Percentiles rank a stretch among this genome's conserved stretches.
These are phyloP conservation scores for Orycteropus afer DNA, from an alignment of 2,113 vertebrate genomes.

Conservation along the genomic window DNA sequence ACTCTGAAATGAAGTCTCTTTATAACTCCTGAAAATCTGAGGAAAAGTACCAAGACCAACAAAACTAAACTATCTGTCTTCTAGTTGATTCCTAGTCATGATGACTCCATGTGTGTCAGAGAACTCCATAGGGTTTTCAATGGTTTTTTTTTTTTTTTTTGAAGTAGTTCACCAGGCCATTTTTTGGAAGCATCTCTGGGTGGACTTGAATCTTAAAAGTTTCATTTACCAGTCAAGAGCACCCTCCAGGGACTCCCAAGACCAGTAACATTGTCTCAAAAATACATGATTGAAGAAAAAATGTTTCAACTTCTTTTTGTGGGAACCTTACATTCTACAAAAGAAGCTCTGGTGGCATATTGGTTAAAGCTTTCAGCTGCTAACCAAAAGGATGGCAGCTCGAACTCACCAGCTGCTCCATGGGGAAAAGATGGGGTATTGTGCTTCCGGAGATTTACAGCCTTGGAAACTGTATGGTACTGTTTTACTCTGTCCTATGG, in stretches of 20 bases:
- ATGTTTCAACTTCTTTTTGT: not conserved
- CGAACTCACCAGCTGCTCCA: no score
- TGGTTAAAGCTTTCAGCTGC: no score
- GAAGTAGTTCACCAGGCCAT: not conserved
- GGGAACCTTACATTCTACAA: no score
- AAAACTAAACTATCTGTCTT: not conserved
- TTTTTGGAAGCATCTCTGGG: not conserved
- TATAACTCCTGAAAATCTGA: conserved; percentile 2
- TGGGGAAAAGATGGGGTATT: no score
- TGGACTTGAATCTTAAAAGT: not conserved
- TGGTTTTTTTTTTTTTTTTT: not conserved
- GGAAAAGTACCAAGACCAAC: not conserved
- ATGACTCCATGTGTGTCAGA: not conserved
- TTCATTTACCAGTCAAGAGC: not conserved
- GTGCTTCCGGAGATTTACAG: no score
- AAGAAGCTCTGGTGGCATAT: no score
- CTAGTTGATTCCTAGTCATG: not conserved
- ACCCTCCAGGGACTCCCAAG: not conserved
- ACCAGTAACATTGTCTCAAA: not conserved
- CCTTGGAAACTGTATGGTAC: no score
- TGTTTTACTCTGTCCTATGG: no score
- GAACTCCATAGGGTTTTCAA: not conserved
- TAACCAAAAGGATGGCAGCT: no score
- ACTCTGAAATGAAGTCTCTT: not conserved
- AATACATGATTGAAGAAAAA: not conserved